A percentile compares a stretch with the other conserved stretches of the same genome.
Conservation (phyloP, 2,113 vertebrate species). For the Atractosteus spatula region DNA sequence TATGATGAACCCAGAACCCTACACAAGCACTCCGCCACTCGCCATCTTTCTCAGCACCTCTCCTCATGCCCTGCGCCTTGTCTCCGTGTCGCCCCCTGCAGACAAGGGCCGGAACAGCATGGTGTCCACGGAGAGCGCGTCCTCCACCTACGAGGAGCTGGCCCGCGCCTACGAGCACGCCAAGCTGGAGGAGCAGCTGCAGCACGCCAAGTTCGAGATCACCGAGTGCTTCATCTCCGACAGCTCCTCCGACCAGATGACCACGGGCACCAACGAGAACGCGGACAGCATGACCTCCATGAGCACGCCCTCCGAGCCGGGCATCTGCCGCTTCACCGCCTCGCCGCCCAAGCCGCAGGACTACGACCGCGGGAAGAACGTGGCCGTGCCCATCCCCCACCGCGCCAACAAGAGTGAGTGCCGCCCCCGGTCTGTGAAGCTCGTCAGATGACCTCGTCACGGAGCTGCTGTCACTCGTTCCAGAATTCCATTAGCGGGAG, state of each 20-base stretch:
- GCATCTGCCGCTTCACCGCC: slow-evolving; percentile 79
- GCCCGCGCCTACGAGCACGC: slow-evolving; percentile 91
- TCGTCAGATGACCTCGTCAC: no score
- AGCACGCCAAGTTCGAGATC: slow-evolving; percentile 95
- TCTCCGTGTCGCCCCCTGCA: slow-evolving; percentile 11
- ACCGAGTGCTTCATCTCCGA: slow-evolving; percentile 96
- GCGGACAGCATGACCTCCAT: slow-evolving; percentile 95
- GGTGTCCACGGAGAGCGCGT: slow-evolving; percentile 94
- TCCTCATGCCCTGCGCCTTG: accelerated
- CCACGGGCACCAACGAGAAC: slow-evolving; percentile 91
- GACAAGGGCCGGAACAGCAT: slow-evolving; percentile 98
- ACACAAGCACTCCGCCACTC: neutral
- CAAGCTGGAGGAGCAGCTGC: slow-evolving; percentile 92
- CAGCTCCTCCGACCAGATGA: slow-evolving; percentile 95
- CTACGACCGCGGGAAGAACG: slow-evolving; percentile 86
- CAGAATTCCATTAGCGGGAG: neutral
- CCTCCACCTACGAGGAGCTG: slow-evolving; percentile 92
- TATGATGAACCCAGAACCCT: neutral
- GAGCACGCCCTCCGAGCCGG: slow-evolving; percentile 79
- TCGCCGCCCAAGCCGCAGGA: slow-evolving; percentile 80
- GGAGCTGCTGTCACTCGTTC: neutral
- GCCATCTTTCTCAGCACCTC: neutral
- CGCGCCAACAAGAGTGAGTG: slow-evolving; percentile 89
- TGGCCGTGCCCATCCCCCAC: slow-evolving; percentile 95
- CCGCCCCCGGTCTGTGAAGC: no score